phyloP scores from a whole-genome alignment of 1,140 invertebrate genomes.

The Eriocheir sinensis region DNA sequence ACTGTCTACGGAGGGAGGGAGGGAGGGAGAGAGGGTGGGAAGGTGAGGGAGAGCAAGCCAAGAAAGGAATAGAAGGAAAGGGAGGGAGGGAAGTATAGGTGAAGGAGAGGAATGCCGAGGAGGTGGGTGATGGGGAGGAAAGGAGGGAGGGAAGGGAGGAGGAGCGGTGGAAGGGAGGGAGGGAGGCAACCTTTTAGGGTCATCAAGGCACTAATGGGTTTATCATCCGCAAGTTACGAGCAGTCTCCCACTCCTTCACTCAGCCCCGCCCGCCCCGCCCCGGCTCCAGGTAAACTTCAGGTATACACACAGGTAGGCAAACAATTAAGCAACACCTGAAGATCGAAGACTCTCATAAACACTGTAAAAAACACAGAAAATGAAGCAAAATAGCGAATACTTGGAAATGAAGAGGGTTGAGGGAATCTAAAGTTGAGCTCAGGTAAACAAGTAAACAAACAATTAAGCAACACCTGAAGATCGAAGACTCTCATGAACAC shows the following conservation, averaged over 20 bases:
- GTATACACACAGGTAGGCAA: not conserved
- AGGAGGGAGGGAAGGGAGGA: too few species aligned
- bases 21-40: not conserved
- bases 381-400: too few species aligned
- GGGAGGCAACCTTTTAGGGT: not conserved
- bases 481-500: too few species aligned
- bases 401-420: too few species aligned
- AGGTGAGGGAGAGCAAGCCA: not conserved
- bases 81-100: too few species aligned
- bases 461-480: not conserved
- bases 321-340: not conserved
- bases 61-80: not conserved
- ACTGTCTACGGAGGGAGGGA: not conserved
- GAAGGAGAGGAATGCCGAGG: not conserved
- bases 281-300: not conserved
- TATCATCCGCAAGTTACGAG: slow-evolving; percentile 14
- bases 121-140: not conserved
- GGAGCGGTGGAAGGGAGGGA: too few species aligned
- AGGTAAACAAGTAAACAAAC: too few species aligned
- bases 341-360: too few species aligned
- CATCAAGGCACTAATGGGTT: slow-evolving; percentile 5
- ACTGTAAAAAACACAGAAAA: too few species aligned
- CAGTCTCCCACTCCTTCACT: not conserved
- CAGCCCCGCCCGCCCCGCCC: not conserved
- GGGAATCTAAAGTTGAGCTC: too few species aligned